Evolutionary conservation across 2,888 invertebrate species (phyloP).

Genomic region (Carcina quercana): DNA sequence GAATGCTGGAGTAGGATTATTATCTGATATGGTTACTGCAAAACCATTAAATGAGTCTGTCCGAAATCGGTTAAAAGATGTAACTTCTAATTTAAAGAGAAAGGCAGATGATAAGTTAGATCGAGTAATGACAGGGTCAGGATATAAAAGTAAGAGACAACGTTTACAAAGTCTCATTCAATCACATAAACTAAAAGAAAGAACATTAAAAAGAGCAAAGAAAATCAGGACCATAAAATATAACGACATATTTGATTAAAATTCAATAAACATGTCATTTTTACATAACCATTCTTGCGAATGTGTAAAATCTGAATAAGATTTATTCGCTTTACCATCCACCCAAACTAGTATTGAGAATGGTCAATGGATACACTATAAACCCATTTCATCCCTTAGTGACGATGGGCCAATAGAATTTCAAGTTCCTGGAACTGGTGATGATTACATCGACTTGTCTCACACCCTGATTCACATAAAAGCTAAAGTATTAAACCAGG

Average conservation of each 20-base stretch:
- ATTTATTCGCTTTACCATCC: slow-evolving; percentile 24
- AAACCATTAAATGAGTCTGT: slow-evolving; percentile 12
- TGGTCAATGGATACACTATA: slow-evolving; percentile 22
- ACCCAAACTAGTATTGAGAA: slow-evolving; percentile 23
- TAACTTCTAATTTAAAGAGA: slow-evolving; percentile 18
- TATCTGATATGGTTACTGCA: slow-evolving; percentile 19
- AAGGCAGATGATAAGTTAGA: slow-evolving; percentile 19
- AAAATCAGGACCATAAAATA: slow-evolving; percentile 1
- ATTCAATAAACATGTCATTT: slow-evolving; percentile 20
- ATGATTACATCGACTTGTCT: slow-evolving; percentile 24
- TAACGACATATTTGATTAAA: slow-evolving; percentile 17
- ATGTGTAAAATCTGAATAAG: slow-evolving; percentile 23
- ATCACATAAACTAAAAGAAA: not conserved
- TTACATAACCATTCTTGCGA: slow-evolving; percentile 24
- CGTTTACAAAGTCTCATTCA: not conserved
- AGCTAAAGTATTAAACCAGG: slow-evolving; percentile 19
- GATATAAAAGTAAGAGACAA: slow-evolving; percentile 15
- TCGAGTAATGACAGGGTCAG: slow-evolving; percentile 19
- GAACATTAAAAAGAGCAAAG: slow-evolving; percentile 3
- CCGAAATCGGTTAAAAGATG: slow-evolving; percentile 12
- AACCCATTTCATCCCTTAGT: slow-evolving; percentile 23
- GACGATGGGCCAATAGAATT: slow-evolving; percentile 27
- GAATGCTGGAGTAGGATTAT: slow-evolving; percentile 19
- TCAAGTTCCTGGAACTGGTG: slow-evolving; percentile 24
- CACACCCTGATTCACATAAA: slow-evolving; percentile 22